Base-by-base conservation (phyloP, 2,888 invertebrate genomes). In the Seira sanloemensis region DNA sequence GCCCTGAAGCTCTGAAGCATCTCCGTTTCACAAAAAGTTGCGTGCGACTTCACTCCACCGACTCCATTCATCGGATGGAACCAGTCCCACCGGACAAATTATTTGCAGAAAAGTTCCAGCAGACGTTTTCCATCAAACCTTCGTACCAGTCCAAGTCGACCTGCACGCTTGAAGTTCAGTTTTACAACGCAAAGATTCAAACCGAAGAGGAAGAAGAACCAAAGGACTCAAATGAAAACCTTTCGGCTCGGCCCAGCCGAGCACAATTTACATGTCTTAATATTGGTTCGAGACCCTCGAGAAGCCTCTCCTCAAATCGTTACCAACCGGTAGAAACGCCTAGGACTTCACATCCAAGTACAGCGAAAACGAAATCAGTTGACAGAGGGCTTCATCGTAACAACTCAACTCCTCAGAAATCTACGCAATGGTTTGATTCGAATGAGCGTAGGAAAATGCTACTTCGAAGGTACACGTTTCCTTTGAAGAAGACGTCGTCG, bases 1-100 rank as follows among this genome's bases (percentile, higher is more conserved):
- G n/a, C n/a, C n/a, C n/a, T n/a, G n/a, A n/a, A n/a, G n/a, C n/a
- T n/a, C n/a, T n/a, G 50, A 50, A 50, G n/a, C n/a, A 50, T 50
- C 16, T 18, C 50, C 50, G 16, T 50, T 50, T 18, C 50, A 58
- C 77, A 5, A 27, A 65, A 19, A 9, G 12, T 58, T 54, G 77
- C 27, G 1, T 78, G 24, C 54, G 4, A 0, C 58, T 78, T 4
- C 77, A 78, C 54, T 58, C 67, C 12, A 69, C 69, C 19, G 54
- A 50, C 5, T 78, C 69, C 19, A 54, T 78, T 9, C 18, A 21
- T n/a, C n/a, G 58, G 12, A 69, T 78, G n/a, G 37, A 37, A 2
- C 19, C 69, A 16, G 19, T 19, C 1, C n/a, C 69, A 4, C 65
- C 74, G n/a, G 50, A 18, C 12, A 50, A 16, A 16, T n/a, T 18